Percentiles rank a stretch among this genome's conserved stretches.
These are phyloP conservation scores for Xanthorhoe designata DNA, from an alignment of 2,888 invertebrate species.

Conservation along the genomic window DNA sequence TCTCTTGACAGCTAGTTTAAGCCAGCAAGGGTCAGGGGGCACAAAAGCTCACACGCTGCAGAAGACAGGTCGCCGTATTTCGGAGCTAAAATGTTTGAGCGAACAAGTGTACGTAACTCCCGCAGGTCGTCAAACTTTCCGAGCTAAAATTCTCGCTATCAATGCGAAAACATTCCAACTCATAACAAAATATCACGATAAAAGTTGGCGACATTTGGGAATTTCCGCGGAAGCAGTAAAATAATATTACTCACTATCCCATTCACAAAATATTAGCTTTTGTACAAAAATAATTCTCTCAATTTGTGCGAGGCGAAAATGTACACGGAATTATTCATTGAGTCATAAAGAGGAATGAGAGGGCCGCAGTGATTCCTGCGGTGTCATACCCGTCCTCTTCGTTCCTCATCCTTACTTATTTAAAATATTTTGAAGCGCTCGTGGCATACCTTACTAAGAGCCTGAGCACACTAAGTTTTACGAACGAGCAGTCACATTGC, in stretches of 20 bases:
- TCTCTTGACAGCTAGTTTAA: slow-evolving; percentile 1
- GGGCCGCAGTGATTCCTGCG: slow-evolving; percentile 33
- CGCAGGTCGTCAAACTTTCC: slow-evolving; percentile 9
- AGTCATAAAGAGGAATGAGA: slow-evolving; percentile 31
- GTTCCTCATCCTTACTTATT: slow-evolving; percentile 10
- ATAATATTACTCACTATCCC: slow-evolving; percentile 23
- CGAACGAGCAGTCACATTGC: no score
- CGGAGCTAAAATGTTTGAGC: slow-evolving; percentile 8
- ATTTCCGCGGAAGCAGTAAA: slow-evolving; percentile 31
- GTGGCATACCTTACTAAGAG: no score
- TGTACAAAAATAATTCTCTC: slow-evolving; percentile 34
- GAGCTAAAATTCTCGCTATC: slow-evolving; percentile 4
- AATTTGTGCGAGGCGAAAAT: slow-evolving; percentile 27
- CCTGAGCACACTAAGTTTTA: no score
- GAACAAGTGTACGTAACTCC: background rate
- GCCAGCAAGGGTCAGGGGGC: slow-evolving; percentile 7
- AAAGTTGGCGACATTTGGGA: slow-evolving; percentile 21
- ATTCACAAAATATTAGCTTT: slow-evolving; percentile 18
- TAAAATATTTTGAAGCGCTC: no score
- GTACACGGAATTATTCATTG: slow-evolving; percentile 26
- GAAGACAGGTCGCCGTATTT: slow-evolving; percentile 13
- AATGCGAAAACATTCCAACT: slow-evolving; percentile 20
- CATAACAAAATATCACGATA: slow-evolving; percentile 15
- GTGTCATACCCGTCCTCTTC: slow-evolving; percentile 16
- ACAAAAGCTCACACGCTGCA: slow-evolving; percentile 23